phyloP scores from a whole-genome alignment of 2,888 invertebrate species.

The Diaprepes abbreviatus region DNA sequence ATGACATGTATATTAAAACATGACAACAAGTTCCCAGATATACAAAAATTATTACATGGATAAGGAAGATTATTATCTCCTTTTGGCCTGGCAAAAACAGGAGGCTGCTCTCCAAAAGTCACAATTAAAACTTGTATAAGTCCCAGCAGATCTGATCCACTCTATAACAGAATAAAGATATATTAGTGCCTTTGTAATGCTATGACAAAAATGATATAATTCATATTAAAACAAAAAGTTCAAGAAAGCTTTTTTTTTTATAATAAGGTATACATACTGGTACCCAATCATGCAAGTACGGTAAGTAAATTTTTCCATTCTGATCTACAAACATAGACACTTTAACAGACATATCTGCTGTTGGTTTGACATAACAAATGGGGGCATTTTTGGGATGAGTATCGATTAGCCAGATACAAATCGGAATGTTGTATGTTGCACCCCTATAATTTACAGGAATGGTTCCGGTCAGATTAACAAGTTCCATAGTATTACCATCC shows the following conservation, averaged over 20 bases:
- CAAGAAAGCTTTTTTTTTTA: too few species aligned
- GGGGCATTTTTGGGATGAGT: conserved; percentile 98
- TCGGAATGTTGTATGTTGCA: conserved; percentile 93
- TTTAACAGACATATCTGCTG: conserved; percentile 95
- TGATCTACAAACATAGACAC: conserved; percentile 94
- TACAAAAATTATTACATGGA: too few species aligned
- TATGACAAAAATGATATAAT: too few species aligned
- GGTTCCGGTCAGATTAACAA: conserved; percentile 90
- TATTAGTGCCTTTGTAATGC: too few species aligned
- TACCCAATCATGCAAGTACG: conserved; percentile 96
- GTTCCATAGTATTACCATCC: conserved; percentile 85
- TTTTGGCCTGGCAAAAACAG: conserved; percentile 86
- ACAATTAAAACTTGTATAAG: conserved; percentile 92
- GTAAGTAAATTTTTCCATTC: conserved; percentile 95
- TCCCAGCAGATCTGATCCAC: conserved; percentile 87
- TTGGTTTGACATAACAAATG: conserved; percentile 94
- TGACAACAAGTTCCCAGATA: too few species aligned
- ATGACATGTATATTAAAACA: too few species aligned
- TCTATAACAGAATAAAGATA: too few species aligned
- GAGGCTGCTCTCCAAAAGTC: conserved; percentile 95
- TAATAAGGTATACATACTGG: conserved; percentile 70
- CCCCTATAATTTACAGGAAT: conserved; percentile 94
- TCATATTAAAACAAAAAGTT: too few species aligned
- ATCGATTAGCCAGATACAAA: conserved; percentile 96
- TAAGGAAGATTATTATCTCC: conserved; percentile 41